These are phyloP conservation scores for Stegostoma tigrinum DNA, from an alignment of 2,113 vertebrate species.

Conservation along the genomic window DNA sequence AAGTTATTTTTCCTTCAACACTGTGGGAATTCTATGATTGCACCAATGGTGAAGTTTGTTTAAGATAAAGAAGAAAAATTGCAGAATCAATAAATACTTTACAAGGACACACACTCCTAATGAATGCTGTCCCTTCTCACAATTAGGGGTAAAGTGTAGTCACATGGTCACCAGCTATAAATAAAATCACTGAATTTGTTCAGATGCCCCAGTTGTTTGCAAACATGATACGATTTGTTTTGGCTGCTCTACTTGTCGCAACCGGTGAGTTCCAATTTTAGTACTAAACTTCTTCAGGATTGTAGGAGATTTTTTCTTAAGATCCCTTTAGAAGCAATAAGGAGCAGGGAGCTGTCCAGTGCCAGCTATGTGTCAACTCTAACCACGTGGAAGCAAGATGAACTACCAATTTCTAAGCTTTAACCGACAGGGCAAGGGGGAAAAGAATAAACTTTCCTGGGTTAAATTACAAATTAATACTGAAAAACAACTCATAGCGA, in stretches of 20 bases:
- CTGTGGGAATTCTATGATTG: neutral
- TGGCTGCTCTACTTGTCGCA: neutral
- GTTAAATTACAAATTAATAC: neutral
- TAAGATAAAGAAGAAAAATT: constrained; percentile 5
- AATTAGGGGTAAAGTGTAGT: neutral
- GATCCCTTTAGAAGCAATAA: too few species aligned
- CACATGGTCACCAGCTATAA: neutral
- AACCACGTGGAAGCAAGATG: neutral
- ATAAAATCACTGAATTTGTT: neutral
- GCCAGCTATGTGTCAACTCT: neutral
- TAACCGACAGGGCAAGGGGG: neutral
- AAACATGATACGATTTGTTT: constrained; percentile 15
- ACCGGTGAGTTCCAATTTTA: neutral
- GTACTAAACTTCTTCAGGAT: neutral
- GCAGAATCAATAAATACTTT: neutral
- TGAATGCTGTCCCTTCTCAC: constrained; percentile 5
- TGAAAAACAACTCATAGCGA: neutral
- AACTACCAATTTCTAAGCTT: neutral
- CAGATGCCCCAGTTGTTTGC: too few species aligned
- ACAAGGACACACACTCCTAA: neutral
- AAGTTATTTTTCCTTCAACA: neutral
- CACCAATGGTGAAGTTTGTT: neutral
- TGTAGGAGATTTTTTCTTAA: neutral
- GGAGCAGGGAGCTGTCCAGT: too few species aligned
- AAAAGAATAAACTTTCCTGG: neutral